A percentile compares a stretch with the other conserved stretches of the same genome.
phyloP scores from a whole-genome alignment of 64 coral and sea anemone genomes.

The Catalaphyllia jardinei region DNA sequence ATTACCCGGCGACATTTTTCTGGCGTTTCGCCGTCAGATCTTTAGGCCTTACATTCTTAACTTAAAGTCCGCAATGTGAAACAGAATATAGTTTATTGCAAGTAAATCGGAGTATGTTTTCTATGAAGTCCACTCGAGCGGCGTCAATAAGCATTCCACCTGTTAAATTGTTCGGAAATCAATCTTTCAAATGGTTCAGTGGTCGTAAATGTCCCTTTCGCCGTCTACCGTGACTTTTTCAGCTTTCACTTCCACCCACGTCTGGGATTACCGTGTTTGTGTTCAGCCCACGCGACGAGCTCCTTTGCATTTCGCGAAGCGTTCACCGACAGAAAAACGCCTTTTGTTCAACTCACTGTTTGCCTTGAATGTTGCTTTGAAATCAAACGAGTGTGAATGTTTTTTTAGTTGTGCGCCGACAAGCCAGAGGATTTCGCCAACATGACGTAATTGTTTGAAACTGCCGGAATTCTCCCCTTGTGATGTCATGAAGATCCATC shows the following conservation, averaged over 20 bases:
- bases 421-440: constrained; percentile 11
- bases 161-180: constrained; percentile 17
- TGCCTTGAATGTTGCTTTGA: constrained; percentile 37
- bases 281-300: neutral
- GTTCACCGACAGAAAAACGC: neutral
- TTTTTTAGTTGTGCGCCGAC: neutral
- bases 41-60: too few relatives aligned
- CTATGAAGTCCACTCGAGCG: neutral
- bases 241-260: neutral
- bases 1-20: too few relatives aligned
- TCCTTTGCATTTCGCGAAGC: neutral
- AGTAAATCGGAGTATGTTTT: neutral
- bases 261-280: neutral
- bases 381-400: neutral
- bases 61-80: too few relatives aligned
- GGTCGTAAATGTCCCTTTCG: neutral
- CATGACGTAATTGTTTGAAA: constrained; percentile 54
- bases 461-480: constrained; percentile 34
- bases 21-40: too few relatives aligned
- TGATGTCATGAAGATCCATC: constrained; percentile 27
- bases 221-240: neutral
- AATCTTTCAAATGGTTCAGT: constrained; percentile 10
- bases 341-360: neutral
- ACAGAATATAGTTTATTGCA: too few relatives aligned
- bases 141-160: neutral